A percentile compares a stretch with the other conserved stretches of the same genome.
These are phyloP conservation scores for Pocota personata DNA, from an alignment of 2,888 invertebrate species.

Conservation along the genomic window DNA sequence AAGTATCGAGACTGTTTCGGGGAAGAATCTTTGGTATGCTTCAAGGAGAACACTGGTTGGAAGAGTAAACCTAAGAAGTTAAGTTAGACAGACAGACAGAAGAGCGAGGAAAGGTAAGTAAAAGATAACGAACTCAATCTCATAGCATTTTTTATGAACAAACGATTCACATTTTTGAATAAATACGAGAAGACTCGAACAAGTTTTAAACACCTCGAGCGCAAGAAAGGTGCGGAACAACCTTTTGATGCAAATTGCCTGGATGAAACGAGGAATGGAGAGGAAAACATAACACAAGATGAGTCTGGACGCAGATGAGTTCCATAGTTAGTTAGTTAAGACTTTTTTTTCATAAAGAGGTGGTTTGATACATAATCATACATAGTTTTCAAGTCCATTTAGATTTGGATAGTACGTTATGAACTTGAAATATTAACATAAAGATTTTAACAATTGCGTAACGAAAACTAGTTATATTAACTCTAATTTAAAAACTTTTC, in stretches of 20 bases:
- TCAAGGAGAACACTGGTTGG: background rate
- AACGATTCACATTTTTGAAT: conserved; percentile 30
- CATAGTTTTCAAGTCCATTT: no score
- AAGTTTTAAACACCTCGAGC: conserved; percentile 27
- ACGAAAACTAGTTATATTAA: no score
- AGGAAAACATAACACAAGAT: no score
- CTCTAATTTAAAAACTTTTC: no score
- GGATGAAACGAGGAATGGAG: background rate
- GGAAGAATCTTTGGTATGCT: background rate
- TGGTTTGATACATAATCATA: no score
- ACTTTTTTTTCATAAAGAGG: no score
- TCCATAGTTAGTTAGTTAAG: no score
- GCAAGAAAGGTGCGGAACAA: conserved; percentile 7
- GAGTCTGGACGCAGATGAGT: no score
- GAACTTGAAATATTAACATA: no score
- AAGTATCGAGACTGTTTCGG: background rate
- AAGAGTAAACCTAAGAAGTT: background rate
- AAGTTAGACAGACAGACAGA: background rate
- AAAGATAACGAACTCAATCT: no score
- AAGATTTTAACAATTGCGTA: no score
- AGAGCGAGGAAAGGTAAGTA: background rate
- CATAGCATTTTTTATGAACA: background rate
- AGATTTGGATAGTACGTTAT: no score
- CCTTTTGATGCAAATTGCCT: conserved; percentile 11
- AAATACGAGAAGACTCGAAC: background rate